Evolutionary conservation across 2,888 invertebrate genomes (phyloP), one percentile per base, ranked within the genome.

Genomic region (Thecocarcelia acutangulata): DNA sequence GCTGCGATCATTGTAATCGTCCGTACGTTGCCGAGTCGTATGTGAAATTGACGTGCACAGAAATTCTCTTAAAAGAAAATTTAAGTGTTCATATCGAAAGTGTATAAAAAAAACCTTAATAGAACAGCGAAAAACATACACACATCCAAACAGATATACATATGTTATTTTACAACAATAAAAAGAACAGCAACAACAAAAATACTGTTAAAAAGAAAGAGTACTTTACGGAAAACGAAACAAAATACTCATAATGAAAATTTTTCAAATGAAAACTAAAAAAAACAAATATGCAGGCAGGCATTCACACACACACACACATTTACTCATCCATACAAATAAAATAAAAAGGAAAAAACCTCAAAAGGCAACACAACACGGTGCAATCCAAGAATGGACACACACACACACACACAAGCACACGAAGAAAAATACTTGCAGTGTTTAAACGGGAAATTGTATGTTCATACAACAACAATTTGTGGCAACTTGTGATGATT

Each of bases 41-140:
- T 63, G 17, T 70, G 77, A 74, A 77, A 78, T 81, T 82, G 68
- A 82, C 12, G 64, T 74, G 46, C 46, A 69, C 19, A 19, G 52
- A 63, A 40, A 46, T 66, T 72, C 76, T 72, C 72, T 73, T 68
- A 73, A 73, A 77, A 81, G 81, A 81, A 81, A 69, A 81, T 74
- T 68, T 50, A 17, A 63, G 37, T 63, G 37, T 42, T 75, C 52
- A 24, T 40, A 13, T 28, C 54, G 2, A 56, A 68, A 50, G 5
- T 24, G 24, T 24, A 24, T 5, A 24, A 24, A 24, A 24, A 24
- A 24, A 24, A 24, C 24, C 24, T 24, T 24, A 56, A 17, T 42
- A 33, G 4, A 17, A 28, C 8, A 40, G n/a, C 19, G 21, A 73
- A 1, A 37, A 33, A 54, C 2, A 50, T 63, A 52, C 11, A 42